Evolutionary conservation across 2,888 invertebrate genomes (phyloP).

Genomic region (Argyra leucocephala): DNA sequence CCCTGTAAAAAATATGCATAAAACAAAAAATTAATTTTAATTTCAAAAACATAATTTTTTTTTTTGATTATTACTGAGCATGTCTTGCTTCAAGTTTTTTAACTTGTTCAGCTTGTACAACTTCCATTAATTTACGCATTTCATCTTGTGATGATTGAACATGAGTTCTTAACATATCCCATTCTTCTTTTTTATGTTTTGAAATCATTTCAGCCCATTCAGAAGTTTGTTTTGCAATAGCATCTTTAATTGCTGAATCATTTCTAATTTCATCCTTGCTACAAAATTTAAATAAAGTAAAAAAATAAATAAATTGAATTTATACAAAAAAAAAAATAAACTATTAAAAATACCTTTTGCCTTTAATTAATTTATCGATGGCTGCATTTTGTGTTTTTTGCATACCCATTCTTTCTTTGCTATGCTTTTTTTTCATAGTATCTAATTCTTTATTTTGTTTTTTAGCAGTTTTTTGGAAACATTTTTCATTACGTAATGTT

Average conservation of each 20-base stretch:
- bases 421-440: constrained; percentile 79
- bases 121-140: constrained; percentile 67
- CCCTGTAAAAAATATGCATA: constrained; percentile 53
- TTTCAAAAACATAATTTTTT: no score
- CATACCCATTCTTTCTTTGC: constrained; percentile 80
- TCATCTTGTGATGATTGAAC: constrained; percentile 73
- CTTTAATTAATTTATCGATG: constrained; percentile 87
- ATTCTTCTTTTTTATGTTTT: constrained; percentile 71
- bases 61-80: constrained; percentile 43
- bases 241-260: constrained; percentile 66
- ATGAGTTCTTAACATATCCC: constrained; percentile 69
- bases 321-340: background rate
- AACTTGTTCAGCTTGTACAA: constrained; percentile 72
- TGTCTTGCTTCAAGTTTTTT: constrained; percentile 84
- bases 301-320: constrained; percentile 5
- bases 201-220: constrained; percentile 91
- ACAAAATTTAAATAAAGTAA: constrained; percentile 30
- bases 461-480: constrained; percentile 81
- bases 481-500: constrained; percentile 76
- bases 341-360: constrained; percentile 66
- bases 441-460: constrained; percentile 96
- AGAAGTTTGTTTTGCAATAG: constrained; percentile 84
- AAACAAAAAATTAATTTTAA: constrained; percentile 2
- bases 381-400: constrained; percentile 87
- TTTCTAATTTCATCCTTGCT: constrained; percentile 73